Base-by-base conservation (phyloP, 1,140 invertebrate species). In the Meloidogyne floridensis region DNA sequence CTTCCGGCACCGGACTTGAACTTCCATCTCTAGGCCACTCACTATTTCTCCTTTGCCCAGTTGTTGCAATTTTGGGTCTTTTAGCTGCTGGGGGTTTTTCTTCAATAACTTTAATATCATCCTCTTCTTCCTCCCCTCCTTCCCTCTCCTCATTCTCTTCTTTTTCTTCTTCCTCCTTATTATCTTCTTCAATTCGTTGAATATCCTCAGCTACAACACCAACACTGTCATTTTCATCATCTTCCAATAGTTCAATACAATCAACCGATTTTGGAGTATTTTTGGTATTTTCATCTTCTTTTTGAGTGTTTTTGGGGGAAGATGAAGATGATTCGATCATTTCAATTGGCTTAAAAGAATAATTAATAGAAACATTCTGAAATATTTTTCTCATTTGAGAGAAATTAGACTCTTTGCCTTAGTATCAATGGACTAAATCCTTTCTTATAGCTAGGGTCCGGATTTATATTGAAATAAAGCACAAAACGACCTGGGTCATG, bases 81-180 rank as follows among this genome's bases (percentile, higher is more conserved):
- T 65, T 65, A 4, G 59, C 59, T n/a, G 59, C 59, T 1, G 59
- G 59, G 6, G 59, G 59, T 18, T 18, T 65, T 65, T 85, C 84
- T 72, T 87, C 86, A 20, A 86, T 65, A 5, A 80, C 76, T 18
- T 80, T 80, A 71, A 83, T 74, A n/a, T 86, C 81, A 18, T 84
- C 86, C 10, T 86, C 86, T 15, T 87, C 86, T 42, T 87, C 87
- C 72, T 83, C 81, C 59, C 84, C 82, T 7, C 85, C 42, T 75
- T 86, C 80, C 20, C 85, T 86, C 15, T 65, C 73, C 56, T 86
- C 81, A 3, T 82, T 82, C 13, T 82, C 13, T n/a, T 47, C 47
- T 74, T 84, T 78, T 13, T 15, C 73, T 75, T 69, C 72, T 86
- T 76, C 20, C 85, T 84, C 73, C 56, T 86, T 79, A 3, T 82